A percentile compares a stretch with the other conserved stretches of the same genome.
Evolutionary conservation across 2,113 vertebrate species (phyloP).

Genomic region (Cromileptes altivelis): DNA sequence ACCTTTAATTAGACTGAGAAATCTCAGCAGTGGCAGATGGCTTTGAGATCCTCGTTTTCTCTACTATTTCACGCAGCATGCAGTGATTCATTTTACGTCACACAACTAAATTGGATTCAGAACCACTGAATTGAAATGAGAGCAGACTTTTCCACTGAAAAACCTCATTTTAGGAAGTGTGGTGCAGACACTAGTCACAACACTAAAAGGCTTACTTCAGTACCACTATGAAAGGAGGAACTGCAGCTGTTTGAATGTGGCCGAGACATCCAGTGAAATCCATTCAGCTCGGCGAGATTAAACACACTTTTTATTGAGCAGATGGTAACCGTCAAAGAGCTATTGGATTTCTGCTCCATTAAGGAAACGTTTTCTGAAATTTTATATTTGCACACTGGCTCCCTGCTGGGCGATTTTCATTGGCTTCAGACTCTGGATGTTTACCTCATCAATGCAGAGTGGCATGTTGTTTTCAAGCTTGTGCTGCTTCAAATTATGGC

Average conservation of each 20-base stretch:
- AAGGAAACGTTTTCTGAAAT: constrained; percentile 31
- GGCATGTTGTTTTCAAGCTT: background rate
- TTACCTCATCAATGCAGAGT: constrained; percentile 19
- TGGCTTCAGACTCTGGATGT: constrained; percentile 9
- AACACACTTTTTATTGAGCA: constrained; percentile 52
- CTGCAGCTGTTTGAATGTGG: background rate
- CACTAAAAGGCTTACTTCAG: constrained; percentile 12
- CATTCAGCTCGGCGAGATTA: constrained; percentile 23
- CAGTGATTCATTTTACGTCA: background rate
- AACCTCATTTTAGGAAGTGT: background rate
- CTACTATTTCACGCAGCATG: accelerated
- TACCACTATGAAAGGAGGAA: constrained; percentile 6
- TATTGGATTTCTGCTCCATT: constrained; percentile 55
- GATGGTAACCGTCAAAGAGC: constrained; percentile 37
- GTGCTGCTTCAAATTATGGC: background rate
- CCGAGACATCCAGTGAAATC: background rate
- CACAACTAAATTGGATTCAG: background rate
- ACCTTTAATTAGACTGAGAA: too few relatives aligned
- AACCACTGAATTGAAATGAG: background rate
- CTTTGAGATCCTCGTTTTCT: background rate
- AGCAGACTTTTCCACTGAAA: background rate
- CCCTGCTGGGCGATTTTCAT: background rate
- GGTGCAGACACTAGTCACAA: background rate
- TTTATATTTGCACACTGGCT: background rate
- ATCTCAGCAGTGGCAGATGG: too few relatives aligned